Evolutionary conservation across 2,113 vertebrate species (phyloP), one percentile per base, ranked within the genome.

Genomic region (Heteronetta atricapilla): DNA sequence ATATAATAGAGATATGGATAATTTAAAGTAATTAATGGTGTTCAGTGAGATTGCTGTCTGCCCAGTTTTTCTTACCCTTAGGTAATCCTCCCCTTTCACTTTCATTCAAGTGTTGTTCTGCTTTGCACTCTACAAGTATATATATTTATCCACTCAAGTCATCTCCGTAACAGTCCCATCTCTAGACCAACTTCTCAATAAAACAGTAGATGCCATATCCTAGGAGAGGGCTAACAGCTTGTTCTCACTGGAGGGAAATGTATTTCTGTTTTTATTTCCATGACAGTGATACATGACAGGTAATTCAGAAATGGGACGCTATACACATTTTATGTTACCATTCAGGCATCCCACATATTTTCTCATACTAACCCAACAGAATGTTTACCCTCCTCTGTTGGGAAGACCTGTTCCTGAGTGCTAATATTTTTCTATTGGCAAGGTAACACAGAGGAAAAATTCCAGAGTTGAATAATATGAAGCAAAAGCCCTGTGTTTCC

Each of bases 121-220:
- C 44, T 94, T 91, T 88, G 89, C 75, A 85, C 16, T 87, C 62
- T 68, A 18, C 25, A 93, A 72, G 29, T 29, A 82, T 86, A 91
- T 72, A 29, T 3, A 82, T 42, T 68, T 84, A 50, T 68, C 22
- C 42, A 8, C n/a, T 84, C 21, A 55, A 60, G 23, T 50, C 10
- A 38, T 46, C 42, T 66, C 42, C 75, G 73, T 63, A 62, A 91
- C 84, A 79, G 34, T 62, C 67, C 10, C 22, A 29, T 50, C n/a
- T 69, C 70, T 73, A 28, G 21, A 34, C 11, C 55, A 28, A 34
- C 23, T 82, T 70, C 46, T 86, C 36, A n/a, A 23, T 19, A 64
- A 75, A 85, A 48, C 40, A 76, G 48, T 14, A 82, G 50, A 67
- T 52, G 0, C 4, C 31, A n/a, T 18, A 55, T 36, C 14, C n/a